Evolutionary conservation across 2,113 vertebrate genomes (phyloP).

Genomic region (Triplophysa rosa): DNA sequence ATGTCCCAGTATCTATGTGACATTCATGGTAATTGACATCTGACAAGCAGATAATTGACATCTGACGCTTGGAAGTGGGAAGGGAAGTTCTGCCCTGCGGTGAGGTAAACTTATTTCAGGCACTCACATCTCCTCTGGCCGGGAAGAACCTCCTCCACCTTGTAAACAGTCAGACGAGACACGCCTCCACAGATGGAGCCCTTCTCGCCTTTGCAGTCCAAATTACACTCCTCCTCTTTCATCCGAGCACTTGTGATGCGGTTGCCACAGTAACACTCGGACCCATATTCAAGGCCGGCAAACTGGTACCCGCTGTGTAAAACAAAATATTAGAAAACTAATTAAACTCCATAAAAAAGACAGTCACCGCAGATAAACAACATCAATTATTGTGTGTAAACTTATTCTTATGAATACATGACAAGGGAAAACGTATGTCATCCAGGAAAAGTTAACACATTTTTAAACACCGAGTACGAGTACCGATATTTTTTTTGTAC

Average conservation of each 20-base stretch:
- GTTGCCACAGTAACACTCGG: slow-evolving; percentile 88
- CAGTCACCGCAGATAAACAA: too few relatives aligned
- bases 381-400: background rate
- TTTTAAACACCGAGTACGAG: too few relatives aligned
- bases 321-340: slow-evolving; percentile 29
- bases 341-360: background rate
- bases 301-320: slow-evolving; percentile 78
- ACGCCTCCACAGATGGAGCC: slow-evolving; percentile 77
- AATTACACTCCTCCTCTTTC: slow-evolving; percentile 77
- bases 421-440: too few relatives aligned
- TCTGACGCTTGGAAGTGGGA: background rate
- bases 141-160: slow-evolving; percentile 67
- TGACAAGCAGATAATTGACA: background rate
- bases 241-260: slow-evolving; percentile 58
- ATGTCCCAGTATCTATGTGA: background rate
- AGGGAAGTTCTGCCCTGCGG: background rate
- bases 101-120: background rate
- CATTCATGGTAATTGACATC: background rate
- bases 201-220: slow-evolving; percentile 81
- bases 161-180: slow-evolving; percentile 80
- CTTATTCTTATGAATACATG: too few relatives aligned
- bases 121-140: slow-evolving; percentile 73
- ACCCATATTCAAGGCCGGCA: slow-evolving; percentile 79
- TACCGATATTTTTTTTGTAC: too few relatives aligned
- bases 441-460: too few relatives aligned